Percentiles rank a stretch among this genome's conserved stretches.
These are phyloP conservation scores for Thymelicus lineola DNA, from an alignment of 2,888 invertebrate species.

Conservation along the genomic window DNA sequence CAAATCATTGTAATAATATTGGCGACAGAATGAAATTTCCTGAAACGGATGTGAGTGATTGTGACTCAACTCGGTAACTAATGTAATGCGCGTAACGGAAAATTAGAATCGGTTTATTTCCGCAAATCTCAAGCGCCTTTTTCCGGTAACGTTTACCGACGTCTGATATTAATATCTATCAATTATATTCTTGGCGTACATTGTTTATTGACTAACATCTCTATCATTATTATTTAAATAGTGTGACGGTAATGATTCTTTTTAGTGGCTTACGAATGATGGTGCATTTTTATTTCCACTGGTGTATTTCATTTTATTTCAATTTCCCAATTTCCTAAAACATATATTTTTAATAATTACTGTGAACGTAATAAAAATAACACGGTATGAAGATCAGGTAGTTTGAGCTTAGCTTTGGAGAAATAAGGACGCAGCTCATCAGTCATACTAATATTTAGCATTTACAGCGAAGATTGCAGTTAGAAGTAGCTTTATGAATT, in stretches of 20 bases:
- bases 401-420: not conserved
- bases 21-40: slow-evolving; percentile 33
- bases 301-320: not conserved
- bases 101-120: slow-evolving; percentile 18
- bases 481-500: slow-evolving; percentile 22
- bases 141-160: not conserved
- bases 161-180: not conserved
- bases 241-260: not conserved
- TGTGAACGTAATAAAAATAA: too few relatives aligned
- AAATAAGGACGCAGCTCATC: not conserved
- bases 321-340: too few relatives aligned
- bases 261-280: not conserved
- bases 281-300: not conserved
- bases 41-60: slow-evolving; percentile 42
- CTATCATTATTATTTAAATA: not conserved
- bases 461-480: slow-evolving; percentile 15
- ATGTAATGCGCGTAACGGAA: slow-evolving; percentile 13
- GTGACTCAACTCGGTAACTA: slow-evolving; percentile 37
- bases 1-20: slow-evolving; percentile 34
- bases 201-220: slow-evolving; percentile 9
- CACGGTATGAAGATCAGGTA: too few relatives aligned
- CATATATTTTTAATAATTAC: too few relatives aligned
- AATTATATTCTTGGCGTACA: not conserved
- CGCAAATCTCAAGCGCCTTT: slow-evolving; percentile 4
- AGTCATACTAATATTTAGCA: not conserved